phyloP scores from a whole-genome alignment of 1,140 invertebrate species.

The Papilio glaucus region DNA sequence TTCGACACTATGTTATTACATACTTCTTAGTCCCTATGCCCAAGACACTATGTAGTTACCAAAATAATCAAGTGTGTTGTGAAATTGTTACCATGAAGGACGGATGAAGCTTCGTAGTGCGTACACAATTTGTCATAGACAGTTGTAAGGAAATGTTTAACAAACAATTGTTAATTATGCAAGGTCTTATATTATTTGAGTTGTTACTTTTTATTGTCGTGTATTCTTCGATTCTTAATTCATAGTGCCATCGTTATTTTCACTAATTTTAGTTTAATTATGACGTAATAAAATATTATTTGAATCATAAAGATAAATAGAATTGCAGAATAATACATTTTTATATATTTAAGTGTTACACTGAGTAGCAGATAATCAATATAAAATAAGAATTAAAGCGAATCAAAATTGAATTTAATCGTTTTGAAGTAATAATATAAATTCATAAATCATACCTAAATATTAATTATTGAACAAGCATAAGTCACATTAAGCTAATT shows the following conservation, averaged over 20 bases:
- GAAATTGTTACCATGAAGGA: neutral
- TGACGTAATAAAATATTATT: too few relatives aligned
- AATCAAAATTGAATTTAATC: neutral
- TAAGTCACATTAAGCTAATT: too few relatives aligned
- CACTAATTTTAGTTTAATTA: too few relatives aligned
- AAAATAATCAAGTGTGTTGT: slow-evolving; percentile 6
- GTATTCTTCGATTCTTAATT: neutral
- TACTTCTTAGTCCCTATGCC: too few relatives aligned
- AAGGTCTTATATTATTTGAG: neutral
- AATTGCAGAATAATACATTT: too few relatives aligned
- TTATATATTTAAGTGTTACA: too few relatives aligned
- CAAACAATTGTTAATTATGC: slow-evolving; percentile 3
- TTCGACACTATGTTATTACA: too few relatives aligned
- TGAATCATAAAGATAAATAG: too few relatives aligned
- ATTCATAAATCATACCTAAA: too few relatives aligned
- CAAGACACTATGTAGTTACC: too few relatives aligned
- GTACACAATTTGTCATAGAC: slow-evolving; percentile 2
- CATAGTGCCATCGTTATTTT: too few relatives aligned
- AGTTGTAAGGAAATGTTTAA: neutral
- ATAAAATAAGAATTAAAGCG: neutral
- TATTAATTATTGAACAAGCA: too few relatives aligned
- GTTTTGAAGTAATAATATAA: neutral
- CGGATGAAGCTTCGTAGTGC: slow-evolving; percentile 17
- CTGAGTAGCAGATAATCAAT: neutral
- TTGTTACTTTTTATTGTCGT: neutral